Conservation (phyloP, 1,140 invertebrate species). For the Calosoma granatense region DNA sequence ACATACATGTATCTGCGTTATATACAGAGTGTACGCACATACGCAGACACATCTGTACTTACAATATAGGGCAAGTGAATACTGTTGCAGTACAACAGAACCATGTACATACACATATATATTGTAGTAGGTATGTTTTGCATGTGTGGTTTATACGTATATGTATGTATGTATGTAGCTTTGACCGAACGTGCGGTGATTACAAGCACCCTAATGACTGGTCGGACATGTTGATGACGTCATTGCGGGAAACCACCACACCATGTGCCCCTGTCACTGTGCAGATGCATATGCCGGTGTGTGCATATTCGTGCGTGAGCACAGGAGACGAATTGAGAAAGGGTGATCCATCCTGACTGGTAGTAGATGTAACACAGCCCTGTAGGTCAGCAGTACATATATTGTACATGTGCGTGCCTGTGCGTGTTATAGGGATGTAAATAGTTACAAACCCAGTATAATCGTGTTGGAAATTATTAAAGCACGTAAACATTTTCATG, state of each 20-base stretch:
- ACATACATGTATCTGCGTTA: background rate
- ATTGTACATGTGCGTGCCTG: too few species aligned
- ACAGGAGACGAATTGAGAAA: background rate
- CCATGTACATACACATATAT: background rate
- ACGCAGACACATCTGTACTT: background rate
- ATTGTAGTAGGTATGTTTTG: background rate
- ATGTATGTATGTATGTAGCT: conserved; percentile 1
- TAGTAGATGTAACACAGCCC: too few species aligned
- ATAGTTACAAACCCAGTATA: background rate
- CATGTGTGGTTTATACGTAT: background rate
- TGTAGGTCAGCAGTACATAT: too few species aligned
- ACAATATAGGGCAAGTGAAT: background rate
- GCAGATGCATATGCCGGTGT: background rate
- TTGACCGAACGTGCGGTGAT: background rate
- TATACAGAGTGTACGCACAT: background rate
- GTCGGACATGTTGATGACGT: conserved; percentile 5
- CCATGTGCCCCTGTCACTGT: background rate
- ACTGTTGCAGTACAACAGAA: background rate
- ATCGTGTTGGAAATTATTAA: background rate
- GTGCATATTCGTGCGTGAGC: background rate
- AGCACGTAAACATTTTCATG: background rate
- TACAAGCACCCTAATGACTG: conserved; percentile 8
- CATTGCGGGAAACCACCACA: conserved; percentile 3
- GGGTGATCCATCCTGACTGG: too few species aligned
- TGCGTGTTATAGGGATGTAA: background rate